Base-by-base conservation (phyloP, 2,888 invertebrate species). In the Psylliodes chrysocephalus region DNA sequence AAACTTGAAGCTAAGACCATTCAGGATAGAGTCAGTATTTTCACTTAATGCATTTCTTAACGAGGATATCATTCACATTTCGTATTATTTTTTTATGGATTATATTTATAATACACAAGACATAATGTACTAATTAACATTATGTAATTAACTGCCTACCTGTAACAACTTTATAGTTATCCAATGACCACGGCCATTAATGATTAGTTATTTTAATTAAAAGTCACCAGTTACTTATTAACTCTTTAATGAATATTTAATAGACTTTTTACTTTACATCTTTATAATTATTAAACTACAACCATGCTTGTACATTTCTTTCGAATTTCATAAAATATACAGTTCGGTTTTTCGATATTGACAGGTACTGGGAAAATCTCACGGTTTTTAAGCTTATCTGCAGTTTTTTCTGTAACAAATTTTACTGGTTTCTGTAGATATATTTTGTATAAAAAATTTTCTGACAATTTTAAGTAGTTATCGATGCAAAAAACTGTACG, bases 201-300 rank as follows among this genome's bases (percentile, higher is more conserved):
- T 6, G 35, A 19, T 63, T 40, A 53, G 57, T 46, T 46, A 66
- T 60, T 53, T 57, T 38, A 64, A 67, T 65, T 60, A 59, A 64
- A 63, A 63, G 55, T 49, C 57, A 56, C n/a, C 17, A 18, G n/a
- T 64, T 67, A 60, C 67, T 69, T 66, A 67, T 67, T 60, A 65
- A 69, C 59, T 62, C 60, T 68, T 70, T 69, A 68, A 66, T 65
- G 66, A 69, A 70, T 70, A 70, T 60, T 70, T 67, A 69, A 52
- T 71, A 70, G 68, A 73, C 63, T 69, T 64, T 70, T 67, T 68
- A 62, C 66, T 69, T 72, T 70, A 72, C 72, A 72, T 67, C 64
- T 68, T 67, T 63, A 66, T 66, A 59, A 60, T 25, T 51, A 67
- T 68, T n/a, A 69, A 68, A 33, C 52, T 52, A 52, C 68, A 70